Evolutionary conservation across 2,888 invertebrate genomes (phyloP), one percentile per base, ranked within the genome.

Genomic region (Plebejus anna): DNA sequence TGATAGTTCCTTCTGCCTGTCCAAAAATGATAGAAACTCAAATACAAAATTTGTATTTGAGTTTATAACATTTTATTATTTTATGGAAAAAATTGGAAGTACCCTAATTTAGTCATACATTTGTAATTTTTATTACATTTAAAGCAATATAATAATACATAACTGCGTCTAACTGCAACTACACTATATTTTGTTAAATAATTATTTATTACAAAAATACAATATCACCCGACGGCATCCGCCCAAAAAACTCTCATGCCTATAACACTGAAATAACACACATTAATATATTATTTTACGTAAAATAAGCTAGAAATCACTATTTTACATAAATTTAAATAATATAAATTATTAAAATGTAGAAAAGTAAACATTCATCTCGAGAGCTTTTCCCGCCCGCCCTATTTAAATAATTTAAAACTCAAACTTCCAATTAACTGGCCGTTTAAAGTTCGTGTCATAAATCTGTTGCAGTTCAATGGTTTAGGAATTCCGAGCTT

Each of bases 311-410:
- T 4, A 51, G 51, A 51, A 13, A 61, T 61, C 7, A 61, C 22
- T 9, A 61, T 7, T 22, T 59, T 28, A 28, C 22, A 28, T 61
- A 22, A 61, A 22, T 61, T 9, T 22, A 9, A 61, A 61, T 61
- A 61, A 11, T 28, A 11, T 61, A 61, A 28, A 61, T 7, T 28
- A 28, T 61, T 61, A 28, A 22, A 11, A 61, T 32, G 66, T 66
- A 32, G 32, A 66, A 32, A 61, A 66, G 36, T 66, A 66, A 66
- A 66, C 66, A 66, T 66, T 11, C 11, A 13, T 66, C 66, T 32
- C 13, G 4, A 88, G 84, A 84, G 84, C 84, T 87, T 47, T 86
- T 86, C 83, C 81, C 79, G 78, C 78, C 81, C 81, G 81, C 80
- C 80, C 80, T 78, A 81, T 80, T 81, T 77, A 81, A 80, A 78